These are phyloP conservation scores for Hydropotes inermis DNA, from an alignment of 2,113 vertebrate genomes.

Conservation along the genomic window DNA sequence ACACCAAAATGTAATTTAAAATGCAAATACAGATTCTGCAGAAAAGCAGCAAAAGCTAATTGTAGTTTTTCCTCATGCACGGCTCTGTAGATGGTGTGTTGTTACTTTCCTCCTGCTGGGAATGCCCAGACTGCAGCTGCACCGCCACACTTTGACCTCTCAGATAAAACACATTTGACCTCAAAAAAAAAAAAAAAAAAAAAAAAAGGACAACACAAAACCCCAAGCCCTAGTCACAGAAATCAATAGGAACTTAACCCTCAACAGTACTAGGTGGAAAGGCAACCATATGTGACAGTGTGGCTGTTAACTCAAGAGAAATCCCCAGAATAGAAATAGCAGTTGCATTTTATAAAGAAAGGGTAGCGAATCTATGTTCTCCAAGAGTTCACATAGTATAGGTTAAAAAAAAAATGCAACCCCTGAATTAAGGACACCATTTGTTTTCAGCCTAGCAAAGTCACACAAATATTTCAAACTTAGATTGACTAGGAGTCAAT, in stretches of 20 bases:
- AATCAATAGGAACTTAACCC: background rate
- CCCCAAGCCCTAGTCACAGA: background rate
- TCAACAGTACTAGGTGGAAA: background rate
- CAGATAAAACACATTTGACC: constrained; percentile 65
- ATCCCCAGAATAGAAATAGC: background rate
- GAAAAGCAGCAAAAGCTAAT: constrained; percentile 65
- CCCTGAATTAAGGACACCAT: background rate
- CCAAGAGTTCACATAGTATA: background rate
- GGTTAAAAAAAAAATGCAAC: background rate
- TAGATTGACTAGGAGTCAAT: background rate
- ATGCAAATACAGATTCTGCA: constrained; percentile 77
- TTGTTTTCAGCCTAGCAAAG: background rate
- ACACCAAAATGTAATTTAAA: constrained; percentile 76
- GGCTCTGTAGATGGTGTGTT: background rate
- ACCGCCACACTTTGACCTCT: constrained; percentile 70
- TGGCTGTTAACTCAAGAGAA: background rate
- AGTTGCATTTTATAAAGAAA: background rate
- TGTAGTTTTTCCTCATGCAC: constrained; percentile 48
- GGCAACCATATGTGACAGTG: rapidly evolving
- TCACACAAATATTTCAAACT: background rate
- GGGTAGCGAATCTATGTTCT: background rate
- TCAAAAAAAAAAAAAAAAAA: background rate
- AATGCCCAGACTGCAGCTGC: constrained; percentile 56
- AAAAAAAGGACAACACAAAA: background rate
- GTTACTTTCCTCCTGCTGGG: constrained; percentile 57